Evolutionary conservation across 2,113 vertebrate species (phyloP).

Genomic region (Thalassoma bifasciatum): DNA sequence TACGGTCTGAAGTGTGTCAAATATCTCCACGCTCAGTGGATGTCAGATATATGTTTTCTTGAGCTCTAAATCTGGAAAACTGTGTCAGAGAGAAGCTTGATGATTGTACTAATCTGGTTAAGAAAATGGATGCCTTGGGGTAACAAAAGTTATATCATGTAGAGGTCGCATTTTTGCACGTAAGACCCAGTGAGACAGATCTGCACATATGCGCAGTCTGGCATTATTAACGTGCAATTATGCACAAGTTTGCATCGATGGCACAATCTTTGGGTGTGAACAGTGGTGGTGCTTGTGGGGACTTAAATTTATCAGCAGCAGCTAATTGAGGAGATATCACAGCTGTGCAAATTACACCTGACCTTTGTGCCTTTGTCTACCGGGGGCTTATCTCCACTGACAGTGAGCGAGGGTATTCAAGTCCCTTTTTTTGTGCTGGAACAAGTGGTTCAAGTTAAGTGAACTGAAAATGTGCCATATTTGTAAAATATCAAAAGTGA

Average conservation of each 20-base stretch:
- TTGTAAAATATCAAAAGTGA: conserved; percentile 38
- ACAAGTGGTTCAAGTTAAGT: conserved; percentile 13
- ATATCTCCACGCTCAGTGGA: neutral
- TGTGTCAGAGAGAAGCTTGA: neutral
- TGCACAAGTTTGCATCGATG: neutral
- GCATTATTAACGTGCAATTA: neutral
- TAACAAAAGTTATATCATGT: neutral
- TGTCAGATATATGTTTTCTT: neutral
- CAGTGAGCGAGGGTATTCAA: neutral
- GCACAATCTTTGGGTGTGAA: neutral
- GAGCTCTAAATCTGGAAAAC: neutral
- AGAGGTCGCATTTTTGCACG: too few relatives aligned
- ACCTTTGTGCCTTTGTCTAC: conserved; percentile 35
- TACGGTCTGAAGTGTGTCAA: neutral
- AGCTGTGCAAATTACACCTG: conserved; percentile 65
- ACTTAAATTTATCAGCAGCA: conserved; percentile 39
- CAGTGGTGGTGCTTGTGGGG: neutral
- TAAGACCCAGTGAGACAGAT: too few relatives aligned
- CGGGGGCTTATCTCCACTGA: neutral
- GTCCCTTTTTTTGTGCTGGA: neutral
- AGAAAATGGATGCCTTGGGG: neutral
- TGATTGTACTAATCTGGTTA: neutral
- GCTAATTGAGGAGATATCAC: conserved; percentile 58
- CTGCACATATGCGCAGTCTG: too few relatives aligned
- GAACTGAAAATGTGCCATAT: conserved; percentile 27